These are phyloP conservation scores for Mesocentrotus franciscanus DNA, from an alignment of 53 echinoderm and acorn worm genomes.

Conservation along the genomic window DNA sequence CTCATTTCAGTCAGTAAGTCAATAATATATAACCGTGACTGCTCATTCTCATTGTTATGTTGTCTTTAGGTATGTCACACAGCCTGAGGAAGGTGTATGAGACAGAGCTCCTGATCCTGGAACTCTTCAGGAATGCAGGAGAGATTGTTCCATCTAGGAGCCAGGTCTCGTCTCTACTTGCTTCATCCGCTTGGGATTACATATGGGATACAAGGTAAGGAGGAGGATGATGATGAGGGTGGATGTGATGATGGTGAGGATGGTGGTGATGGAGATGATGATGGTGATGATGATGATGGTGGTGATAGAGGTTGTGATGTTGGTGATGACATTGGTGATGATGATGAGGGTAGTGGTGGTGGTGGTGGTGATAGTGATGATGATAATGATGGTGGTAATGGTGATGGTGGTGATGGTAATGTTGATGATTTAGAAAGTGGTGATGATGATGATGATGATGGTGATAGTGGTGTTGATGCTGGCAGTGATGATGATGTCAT, in stretches of 20 bases:
- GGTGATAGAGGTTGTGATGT: not conserved
- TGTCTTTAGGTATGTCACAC: constrained; percentile 70
- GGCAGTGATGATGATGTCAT: not conserved
- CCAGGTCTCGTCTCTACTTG: constrained; percentile 66
- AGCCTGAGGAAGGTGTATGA: constrained; percentile 82
- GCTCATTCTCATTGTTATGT: not conserved
- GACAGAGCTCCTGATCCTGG: constrained; percentile 78
- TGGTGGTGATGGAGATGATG: not conserved
- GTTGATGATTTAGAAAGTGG: not conserved
- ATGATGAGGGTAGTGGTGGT: not conserved
- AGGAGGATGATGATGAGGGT: not conserved
- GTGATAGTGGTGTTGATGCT: not conserved
- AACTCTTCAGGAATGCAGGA: constrained; percentile 79
- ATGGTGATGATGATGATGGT: not conserved
- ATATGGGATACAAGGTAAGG: constrained; percentile 78
- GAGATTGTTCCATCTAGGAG: constrained; percentile 74
- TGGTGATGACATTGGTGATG: not conserved
- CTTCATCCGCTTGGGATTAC: constrained; percentile 85
- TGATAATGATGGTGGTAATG: not conserved
- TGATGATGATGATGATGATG: not conserved
- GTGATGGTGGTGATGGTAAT: not conserved
- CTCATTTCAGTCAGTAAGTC: too few species aligned
- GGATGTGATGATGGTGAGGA: not conserved
- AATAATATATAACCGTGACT: not conserved
- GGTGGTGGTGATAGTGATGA: not conserved